Evolutionary conservation across 2,113 vertebrate species (phyloP).

Genomic region (Dolichotis patagonum): DNA sequence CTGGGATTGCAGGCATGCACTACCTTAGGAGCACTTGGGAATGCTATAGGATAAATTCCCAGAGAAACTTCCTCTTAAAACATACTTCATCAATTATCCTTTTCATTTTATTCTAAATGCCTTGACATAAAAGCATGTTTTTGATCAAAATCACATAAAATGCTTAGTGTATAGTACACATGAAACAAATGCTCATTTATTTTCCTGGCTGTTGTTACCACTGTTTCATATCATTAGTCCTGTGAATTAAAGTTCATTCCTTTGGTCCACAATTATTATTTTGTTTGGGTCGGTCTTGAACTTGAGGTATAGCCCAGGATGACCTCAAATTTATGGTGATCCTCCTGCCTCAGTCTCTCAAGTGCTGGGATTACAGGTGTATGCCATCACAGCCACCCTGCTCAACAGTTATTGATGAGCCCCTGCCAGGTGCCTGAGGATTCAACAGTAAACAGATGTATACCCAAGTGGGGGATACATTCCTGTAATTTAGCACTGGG

Average conservation of each 20-base stretch:
- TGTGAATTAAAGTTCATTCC: background rate
- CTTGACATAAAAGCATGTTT: background rate
- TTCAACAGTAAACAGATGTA: background rate
- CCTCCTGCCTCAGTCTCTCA: background rate
- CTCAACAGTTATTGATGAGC: background rate
- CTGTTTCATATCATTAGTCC: slow-evolving; percentile 34
- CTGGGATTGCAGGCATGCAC: background rate
- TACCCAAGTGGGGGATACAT: background rate
- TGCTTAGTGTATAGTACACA: background rate
- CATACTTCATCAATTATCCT: background rate
- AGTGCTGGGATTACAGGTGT: background rate
- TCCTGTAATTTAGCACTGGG: background rate
- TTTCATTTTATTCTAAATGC: slow-evolving; percentile 47
- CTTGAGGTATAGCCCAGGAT: background rate
- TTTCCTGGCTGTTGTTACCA: background rate
- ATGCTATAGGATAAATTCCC: slow-evolving; percentile 49
- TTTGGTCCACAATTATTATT: background rate
- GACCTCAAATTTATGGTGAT: background rate
- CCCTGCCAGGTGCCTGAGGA: background rate
- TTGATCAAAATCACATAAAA: slow-evolving; percentile 51
- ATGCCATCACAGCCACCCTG: background rate
- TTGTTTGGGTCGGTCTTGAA: background rate
- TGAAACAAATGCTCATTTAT: slow-evolving; percentile 2
- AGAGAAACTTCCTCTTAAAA: slow-evolving; percentile 59
- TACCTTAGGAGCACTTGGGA: background rate